Evolutionary conservation across 2,888 invertebrate genomes (phyloP), one percentile per base, ranked within the genome.

Genomic region (Standfussiana lucernea): DNA sequence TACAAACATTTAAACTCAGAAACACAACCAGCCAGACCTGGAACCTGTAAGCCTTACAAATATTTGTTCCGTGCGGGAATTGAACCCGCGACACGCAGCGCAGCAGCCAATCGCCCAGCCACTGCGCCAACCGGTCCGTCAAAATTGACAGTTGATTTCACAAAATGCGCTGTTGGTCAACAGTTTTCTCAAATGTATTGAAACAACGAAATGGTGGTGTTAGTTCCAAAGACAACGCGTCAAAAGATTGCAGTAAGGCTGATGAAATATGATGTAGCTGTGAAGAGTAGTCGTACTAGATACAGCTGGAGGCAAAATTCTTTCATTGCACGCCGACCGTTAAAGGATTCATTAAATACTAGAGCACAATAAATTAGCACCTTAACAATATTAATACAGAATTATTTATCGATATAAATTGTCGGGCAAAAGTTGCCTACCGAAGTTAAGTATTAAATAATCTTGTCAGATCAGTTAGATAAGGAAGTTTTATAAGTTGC

Each of bases 381-480:
- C 7, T 47, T 24, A 1, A 45, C 11, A 59, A 69, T 40, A 35
- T n/a, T 24, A 21, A 47, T n/a, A 47, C 37, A 40, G 64, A 77
- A 72, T 24, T 80, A 37, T 3, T 47, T n/a, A 79, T n/a, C 45
- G 50, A 56, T n/a, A 80, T 72, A 64, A 80, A 65, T 47, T 47
- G 28, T 18, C 35, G 13, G 3, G 13, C 40, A 56, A 47, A 73
- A 80, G 24, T 72, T 18, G 18, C 6, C 28, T 45, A 73, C 42
- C 24, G 28, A 71, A 77, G 79, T 77, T 50, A 61, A 71, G 47
- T 71, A 61, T 71, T 79, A 70, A 71, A 62, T 80, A 80, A 78
- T 78, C 74, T 73, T 56, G 24, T 50, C n/a, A 35, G 74, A 73
- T 74, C 53, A 80, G 24, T 59, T 35, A 50, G 56, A 56, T 81